Evolutionary conservation across 2,797 vertebrate species (phyloP), one percentile per base, ranked within the genome.

Genomic region (Amazona ochrocephala): DNA sequence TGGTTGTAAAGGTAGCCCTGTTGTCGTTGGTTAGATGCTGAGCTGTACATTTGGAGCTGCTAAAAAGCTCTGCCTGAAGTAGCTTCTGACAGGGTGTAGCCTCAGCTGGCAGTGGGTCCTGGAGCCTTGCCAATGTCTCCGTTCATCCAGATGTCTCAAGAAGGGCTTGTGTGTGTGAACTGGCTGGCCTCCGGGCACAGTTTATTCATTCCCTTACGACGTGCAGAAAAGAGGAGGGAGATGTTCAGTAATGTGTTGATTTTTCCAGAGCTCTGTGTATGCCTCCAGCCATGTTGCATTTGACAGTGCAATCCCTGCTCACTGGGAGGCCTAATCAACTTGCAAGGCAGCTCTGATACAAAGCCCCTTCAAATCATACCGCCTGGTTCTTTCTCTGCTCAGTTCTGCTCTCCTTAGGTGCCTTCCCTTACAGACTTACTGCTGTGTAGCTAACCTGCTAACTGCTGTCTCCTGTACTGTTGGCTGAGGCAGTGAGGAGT

Each of bases 181-280:
- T 16, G 65, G 8, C 45, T 8, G n/a, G 42, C 8, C 21, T 22
- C 7, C 1, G 1, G 7, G 13, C 19, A 4, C 29, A 3, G n/a
- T 4, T 39, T 32, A 1, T 21, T 53, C 13, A 4, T 32, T 44
- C 29, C 3, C 26, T n/a, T 65, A 24, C 13, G 42, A 13, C 12
- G 20, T 12, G 29, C 32, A 39, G 29, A 39, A 20, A 44, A 23
- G 23, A 11, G 42, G 62, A 47, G 44, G 73, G 37, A 30, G 13
- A 14, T 15, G 56, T 16, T 37, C 56, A 60, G n/a, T 60, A 60
- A 37, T 7, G 22, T 58, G n/a, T 37, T 37, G 53, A 5, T 12
- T 62, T 62, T 75, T 37, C 12, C n/a, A 22, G 45, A 45, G 29
- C 18, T 30, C 23, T 29, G 6, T 14, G 7, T 32, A 7, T 7